Evolutionary conservation across 2,888 invertebrate species (phyloP), one percentile per base, ranked within the genome.

Genomic region (Mylabris sibirica): DNA sequence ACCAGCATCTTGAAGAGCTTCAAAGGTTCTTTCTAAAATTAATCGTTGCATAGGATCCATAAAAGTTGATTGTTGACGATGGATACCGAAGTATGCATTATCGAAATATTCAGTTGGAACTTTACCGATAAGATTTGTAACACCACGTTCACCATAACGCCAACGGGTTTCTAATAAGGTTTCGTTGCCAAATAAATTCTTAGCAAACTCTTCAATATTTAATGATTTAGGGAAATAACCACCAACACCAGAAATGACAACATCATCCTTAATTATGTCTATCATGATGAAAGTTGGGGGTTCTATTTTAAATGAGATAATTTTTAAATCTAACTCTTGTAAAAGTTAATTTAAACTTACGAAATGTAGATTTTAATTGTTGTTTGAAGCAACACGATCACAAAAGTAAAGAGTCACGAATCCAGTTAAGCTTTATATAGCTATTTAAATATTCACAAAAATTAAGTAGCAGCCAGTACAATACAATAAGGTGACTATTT

Each of bases 141-240:
- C 80, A 9, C 83, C 84, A 59, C 79, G 74, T 74, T 82, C 82
- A 34, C 83, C 83, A 72, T 81, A 79, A 67, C 80, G 79, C 83
- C 84, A 85, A 63, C 82, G 77, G 34, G 78, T 74, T 38, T 77
- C 78, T 49, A 84, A 65, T 17, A 83, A 72, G 63, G 68, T 67
- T 68, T 83, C 82, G 64, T 84, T 84, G 26, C 80, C 77, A 17
- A 89, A 84, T 20, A 91, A 83, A 73, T 87, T 84, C n/a, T 88
- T 83, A 68, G 86, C 85, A 72, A 91, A 89, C 76, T 90, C 88
- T 64, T 87, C 87, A 59, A 91, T 84, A 78, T 88, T 89, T 64
- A 86, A 85, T 1, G 89, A 87, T 80, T 89, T 87, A 3, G 91
- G 91, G 76, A 90, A 88, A 69, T 87, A 81, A 12, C 87, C 88